A percentile compares a stretch with the other conserved stretches of the same genome.
phyloP scores from a whole-genome alignment of 1,140 invertebrate species.

The Nautilus pompilius region DNA sequence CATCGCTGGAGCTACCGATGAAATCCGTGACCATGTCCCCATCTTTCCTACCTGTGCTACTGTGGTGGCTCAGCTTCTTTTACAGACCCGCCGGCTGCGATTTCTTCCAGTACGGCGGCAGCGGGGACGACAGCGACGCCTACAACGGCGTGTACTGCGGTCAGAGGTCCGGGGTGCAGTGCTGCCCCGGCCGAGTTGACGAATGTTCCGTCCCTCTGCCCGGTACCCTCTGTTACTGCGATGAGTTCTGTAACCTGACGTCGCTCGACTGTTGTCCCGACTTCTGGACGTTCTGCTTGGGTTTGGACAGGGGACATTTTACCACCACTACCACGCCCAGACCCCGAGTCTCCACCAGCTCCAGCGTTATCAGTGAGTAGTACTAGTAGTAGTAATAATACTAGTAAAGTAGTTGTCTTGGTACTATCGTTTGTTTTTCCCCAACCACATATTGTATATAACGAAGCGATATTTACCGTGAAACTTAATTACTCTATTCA shows the following conservation, averaged over 20 bases:
- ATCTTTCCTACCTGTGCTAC: no score
- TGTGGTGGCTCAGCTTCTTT: no score
- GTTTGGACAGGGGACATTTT: conserved; percentile 32
- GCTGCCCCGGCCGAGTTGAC: conserved; percentile 71
- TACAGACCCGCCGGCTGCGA: no score
- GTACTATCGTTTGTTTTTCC: not conserved
- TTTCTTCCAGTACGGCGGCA: no score
- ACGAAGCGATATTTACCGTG: no score
- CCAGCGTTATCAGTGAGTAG: not conserved
- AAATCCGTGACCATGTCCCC: no score
- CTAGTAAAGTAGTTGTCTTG: not conserved
- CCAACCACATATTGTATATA: no score
- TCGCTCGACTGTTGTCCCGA: conserved; percentile 81
- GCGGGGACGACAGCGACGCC: no score
- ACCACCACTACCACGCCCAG: conserved; percentile 5
- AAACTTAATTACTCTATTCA: no score
- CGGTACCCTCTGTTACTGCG: conserved; percentile 84
- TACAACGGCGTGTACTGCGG: no score
- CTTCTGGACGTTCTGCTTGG: conserved; percentile 69
- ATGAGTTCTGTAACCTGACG: conserved; percentile 81
- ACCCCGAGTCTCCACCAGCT: not conserved
- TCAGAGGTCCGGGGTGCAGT: conserved; percentile 55
- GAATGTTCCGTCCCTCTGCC: conserved; percentile 72
- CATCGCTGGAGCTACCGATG: no score
- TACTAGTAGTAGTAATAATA: no score